Evolutionary conservation across 2,113 vertebrate genomes (phyloP).

Genomic region (Psittacula cyanocephala): DNA sequence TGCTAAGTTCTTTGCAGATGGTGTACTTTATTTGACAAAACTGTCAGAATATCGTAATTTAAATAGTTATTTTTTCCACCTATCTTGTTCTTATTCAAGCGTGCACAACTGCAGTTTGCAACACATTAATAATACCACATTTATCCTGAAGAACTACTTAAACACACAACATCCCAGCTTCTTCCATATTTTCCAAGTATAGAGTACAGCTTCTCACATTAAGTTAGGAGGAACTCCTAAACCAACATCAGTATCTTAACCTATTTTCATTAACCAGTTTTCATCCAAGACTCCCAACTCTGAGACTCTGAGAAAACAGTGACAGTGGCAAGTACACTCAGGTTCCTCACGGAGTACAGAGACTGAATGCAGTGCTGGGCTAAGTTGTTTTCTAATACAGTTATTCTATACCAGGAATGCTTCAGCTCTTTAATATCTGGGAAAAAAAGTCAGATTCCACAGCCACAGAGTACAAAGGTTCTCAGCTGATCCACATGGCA

Average conservation of each 20-base stretch:
- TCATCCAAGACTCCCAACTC: neutral
- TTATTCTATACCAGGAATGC: neutral
- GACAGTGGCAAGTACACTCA: neutral
- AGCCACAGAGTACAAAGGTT: neutral
- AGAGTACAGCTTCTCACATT: neutral
- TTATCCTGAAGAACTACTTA: neutral
- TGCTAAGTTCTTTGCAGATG: neutral
- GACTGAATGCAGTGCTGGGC: neutral
- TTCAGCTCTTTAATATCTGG: neutral
- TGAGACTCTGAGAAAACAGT: neutral
- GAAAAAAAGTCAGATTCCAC: neutral
- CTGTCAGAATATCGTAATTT: neutral
- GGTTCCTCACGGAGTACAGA: neutral
- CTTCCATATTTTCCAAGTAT: neutral
- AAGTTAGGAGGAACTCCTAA: neutral
- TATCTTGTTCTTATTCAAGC: neutral
- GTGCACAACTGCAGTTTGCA: neutral
- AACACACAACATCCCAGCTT: neutral
- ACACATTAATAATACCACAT: neutral
- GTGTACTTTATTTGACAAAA: neutral
- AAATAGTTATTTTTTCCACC: neutral
- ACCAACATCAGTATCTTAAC: neutral
- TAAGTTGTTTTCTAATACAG: neutral
- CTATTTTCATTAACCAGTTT: neutral
- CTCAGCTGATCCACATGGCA: fast-evolving